Evolutionary conservation across 2,888 invertebrate genomes (phyloP).

Genomic region (Noctua janthe): DNA sequence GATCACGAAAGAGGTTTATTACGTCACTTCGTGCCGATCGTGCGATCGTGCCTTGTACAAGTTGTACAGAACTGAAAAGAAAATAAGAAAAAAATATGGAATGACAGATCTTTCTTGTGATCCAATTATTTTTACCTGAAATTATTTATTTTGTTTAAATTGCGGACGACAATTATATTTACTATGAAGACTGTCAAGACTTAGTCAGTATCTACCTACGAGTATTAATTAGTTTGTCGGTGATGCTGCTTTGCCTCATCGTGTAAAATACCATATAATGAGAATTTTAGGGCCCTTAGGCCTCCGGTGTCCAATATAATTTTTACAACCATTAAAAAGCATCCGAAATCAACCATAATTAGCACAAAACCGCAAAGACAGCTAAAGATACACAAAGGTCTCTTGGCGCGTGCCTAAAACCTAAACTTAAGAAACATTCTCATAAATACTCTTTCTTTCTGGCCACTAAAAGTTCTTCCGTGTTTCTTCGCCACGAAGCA

Average conservation of each 20-base stretch:
- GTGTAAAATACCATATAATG: background rate
- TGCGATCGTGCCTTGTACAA: constrained; percentile 11
- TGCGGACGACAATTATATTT: background rate
- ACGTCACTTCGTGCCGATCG: constrained; percentile 54
- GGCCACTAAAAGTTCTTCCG: background rate
- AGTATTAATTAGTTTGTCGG: background rate
- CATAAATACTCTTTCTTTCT: background rate
- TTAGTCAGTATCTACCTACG: background rate
- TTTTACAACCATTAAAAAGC: background rate
- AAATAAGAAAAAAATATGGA: background rate
- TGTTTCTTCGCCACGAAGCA: background rate
- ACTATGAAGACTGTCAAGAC: background rate
- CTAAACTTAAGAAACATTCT: background rate
- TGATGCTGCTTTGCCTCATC: background rate
- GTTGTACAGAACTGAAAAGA: constrained; percentile 7
- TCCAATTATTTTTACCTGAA: background rate
- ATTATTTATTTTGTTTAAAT: background rate
- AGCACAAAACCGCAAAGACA: background rate
- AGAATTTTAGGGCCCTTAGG: background rate
- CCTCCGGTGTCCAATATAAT: background rate
- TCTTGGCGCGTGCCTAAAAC: background rate
- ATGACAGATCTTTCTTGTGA: background rate
- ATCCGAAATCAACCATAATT: background rate
- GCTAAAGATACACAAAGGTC: background rate
- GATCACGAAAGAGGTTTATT: constrained; percentile 69